A percentile compares a stretch with the other conserved stretches of the same genome.
phyloP scores from a whole-genome alignment of 2,888 invertebrate genomes.

The Timandra comae region DNA sequence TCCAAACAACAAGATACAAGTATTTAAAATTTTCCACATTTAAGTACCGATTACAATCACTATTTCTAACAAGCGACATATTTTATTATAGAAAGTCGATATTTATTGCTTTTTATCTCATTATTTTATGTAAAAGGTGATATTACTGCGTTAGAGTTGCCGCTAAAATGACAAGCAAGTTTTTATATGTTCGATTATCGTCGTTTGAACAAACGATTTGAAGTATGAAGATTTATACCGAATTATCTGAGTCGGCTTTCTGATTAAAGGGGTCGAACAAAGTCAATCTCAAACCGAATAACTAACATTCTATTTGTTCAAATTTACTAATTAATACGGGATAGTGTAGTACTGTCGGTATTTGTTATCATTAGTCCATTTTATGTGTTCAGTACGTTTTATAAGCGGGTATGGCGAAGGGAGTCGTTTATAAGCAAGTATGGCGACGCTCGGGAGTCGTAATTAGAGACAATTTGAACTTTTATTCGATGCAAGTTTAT shows the following conservation, averaged over 20 bases:
- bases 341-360: conserved; percentile 40
- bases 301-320: conserved; percentile 42
- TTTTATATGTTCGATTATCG: conserved; percentile 2
- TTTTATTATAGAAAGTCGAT: conserved; percentile 11
- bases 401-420: conserved; percentile 6
- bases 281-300: conserved; percentile 42
- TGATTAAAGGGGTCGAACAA: conserved; percentile 40
- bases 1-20: too few relatives aligned
- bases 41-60: too few relatives aligned
- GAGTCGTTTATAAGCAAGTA: conserved; percentile 11
- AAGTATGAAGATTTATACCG: conserved; percentile 22
- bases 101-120: conserved; percentile 13
- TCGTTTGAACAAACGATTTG: conserved; percentile 15
- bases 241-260: conserved; percentile 28
- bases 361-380: conserved; percentile 50
- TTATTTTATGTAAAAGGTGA: conserved; percentile 29
- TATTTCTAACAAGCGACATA: conserved; percentile 9
- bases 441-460: not conserved
- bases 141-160: conserved; percentile 32
- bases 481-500: conserved; percentile 8
- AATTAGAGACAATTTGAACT: conserved; percentile 11
- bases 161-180: conserved; percentile 24
- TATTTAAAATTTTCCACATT: too few relatives aligned
- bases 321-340: conserved; percentile 50
- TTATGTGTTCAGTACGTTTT: conserved; percentile 12